Conservation (phyloP, 2,888 invertebrate species). For the Hipparchia semele region DNA sequence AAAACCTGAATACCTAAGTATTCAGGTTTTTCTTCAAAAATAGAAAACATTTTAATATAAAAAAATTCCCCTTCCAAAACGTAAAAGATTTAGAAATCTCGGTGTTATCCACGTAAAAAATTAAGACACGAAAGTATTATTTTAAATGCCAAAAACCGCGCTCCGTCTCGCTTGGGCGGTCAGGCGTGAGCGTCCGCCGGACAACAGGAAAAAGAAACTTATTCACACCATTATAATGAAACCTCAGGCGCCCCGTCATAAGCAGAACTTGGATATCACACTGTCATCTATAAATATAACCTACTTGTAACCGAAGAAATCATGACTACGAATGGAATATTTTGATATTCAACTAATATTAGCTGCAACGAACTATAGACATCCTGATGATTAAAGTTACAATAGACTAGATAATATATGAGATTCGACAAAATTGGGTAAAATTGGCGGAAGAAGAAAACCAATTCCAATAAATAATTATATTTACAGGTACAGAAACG, state of each 20-base stretch:
- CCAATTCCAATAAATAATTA: too few species aligned
- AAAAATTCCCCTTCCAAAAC: neutral
- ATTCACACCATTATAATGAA: constrained; percentile 48
- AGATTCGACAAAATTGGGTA: neutral
- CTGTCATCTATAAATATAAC: constrained; percentile 16
- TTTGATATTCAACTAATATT: neutral
- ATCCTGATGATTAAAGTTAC: neutral
- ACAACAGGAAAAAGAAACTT: constrained; percentile 53
- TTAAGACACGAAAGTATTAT: constrained; percentile 38
- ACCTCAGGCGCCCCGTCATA: constrained; percentile 27
- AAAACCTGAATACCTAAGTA: too few species aligned
- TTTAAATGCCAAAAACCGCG: constrained; percentile 57
- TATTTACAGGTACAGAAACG: too few species aligned
- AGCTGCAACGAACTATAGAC: neutral
- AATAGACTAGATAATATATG: neutral
- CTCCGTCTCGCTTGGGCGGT: constrained; percentile 57
- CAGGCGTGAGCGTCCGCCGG: constrained; percentile 58
- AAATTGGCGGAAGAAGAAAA: neutral
- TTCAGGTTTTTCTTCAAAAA: too few species aligned
- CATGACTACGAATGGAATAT: constrained; percentile 7
- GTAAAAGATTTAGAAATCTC: constrained; percentile 14
- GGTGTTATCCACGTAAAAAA: constrained; percentile 26
- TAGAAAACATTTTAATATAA: too few species aligned
- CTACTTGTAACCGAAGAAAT: neutral
- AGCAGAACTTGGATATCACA: constrained; percentile 12